Base-by-base conservation (phyloP, 1,140 invertebrate species). In the Cydia splendana region DNA sequence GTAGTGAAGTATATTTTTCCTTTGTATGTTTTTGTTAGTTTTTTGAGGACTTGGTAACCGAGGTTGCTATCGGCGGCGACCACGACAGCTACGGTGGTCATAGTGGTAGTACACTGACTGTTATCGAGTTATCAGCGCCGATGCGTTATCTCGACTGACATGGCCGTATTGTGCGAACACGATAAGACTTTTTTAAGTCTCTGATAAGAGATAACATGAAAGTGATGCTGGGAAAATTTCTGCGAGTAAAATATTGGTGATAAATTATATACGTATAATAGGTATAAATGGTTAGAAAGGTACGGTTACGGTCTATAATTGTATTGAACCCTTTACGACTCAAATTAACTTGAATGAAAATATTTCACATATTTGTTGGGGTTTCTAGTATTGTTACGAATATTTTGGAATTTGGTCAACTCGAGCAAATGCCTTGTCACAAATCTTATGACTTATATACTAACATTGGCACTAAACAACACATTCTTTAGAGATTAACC, bases 1-100 rank as follows among this genome's bases (percentile, higher is more conserved):
- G 90, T 88, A 0, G 91, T 93, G 76, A 90, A 93, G 76, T 93
- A 93, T 24, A 93, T 90, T 80, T 90, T 92, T 34, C 88, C 88
- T 71, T 89, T 79, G 82, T 91, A 91, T 0, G 81, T 71, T 74
- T 84, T 83, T 18, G 82, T 85, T 6, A 93, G 84, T 82, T 88
- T 89, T 77, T 87, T 93, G 34, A 93, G 77, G 1, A 93, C 87
- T 80, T 93, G 89, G 62, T 89, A 93, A 76, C 91, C 91, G 42
- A 93, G 77, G 78, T 91, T 93, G 78, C 89, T 92, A 51, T 86
- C 83, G 18, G 90, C 91, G 62, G 88, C 90, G 5, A 93, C 86
- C 13, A 93, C 87, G 4, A 93, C 80, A 74, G 90, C 89, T 24
- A 92, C 89, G 84, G 87, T 85, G 77, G 75, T 84, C 91, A 93